Evolutionary conservation across 1,140 invertebrate species (phyloP), one percentile per base, ranked within the genome.

Genomic region (Lasioglossum baleicum): DNA sequence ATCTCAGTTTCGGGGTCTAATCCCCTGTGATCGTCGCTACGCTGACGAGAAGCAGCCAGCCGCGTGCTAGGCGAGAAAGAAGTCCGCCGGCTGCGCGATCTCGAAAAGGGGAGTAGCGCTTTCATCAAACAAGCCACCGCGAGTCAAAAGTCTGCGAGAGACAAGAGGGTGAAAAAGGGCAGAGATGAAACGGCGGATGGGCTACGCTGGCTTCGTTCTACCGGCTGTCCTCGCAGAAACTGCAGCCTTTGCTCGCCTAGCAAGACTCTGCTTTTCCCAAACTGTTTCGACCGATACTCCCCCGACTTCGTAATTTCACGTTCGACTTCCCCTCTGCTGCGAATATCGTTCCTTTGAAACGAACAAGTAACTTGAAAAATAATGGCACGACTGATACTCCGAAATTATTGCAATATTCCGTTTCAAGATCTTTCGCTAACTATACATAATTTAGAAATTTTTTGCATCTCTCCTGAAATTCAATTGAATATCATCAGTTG

Each of bases 141-240:
- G 65, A 51, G 66, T 65, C 44, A 26, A 53, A 53, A 68, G n/a
- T 68, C 48, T 15, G 6, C 44, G 20, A 7, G n/a, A 68, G 66
- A 53, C 66, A 68, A 53, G 66, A 68, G 22, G 48, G 35, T 65
- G 22, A 51, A 68, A 53, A 53, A 68, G 66, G 66, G 48, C 66
- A 44, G 44, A 17, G 66, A 68, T 68, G 66, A 68, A 68, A 68
- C 42, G 44, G n/a, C 17, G 26, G 15, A 63, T 7, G 42, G 17
- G 15, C 13, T 22, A n/a, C 7, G 7, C 42, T 66, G 8, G 26
- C 31, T 31, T 5, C 42, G n/a, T 31, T 68, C n/a, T 31, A n/a
- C 48, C 5, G 17, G 44, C 48, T 26, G 8, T 68, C 26, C 66
- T 68, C 48, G 66, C 44, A n/a, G 65, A n/a, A 44, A 31, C 10